Evolutionary conservation across 2,797 vertebrate species (phyloP).

Genomic region (Pipistrellus nathusii): DNA sequence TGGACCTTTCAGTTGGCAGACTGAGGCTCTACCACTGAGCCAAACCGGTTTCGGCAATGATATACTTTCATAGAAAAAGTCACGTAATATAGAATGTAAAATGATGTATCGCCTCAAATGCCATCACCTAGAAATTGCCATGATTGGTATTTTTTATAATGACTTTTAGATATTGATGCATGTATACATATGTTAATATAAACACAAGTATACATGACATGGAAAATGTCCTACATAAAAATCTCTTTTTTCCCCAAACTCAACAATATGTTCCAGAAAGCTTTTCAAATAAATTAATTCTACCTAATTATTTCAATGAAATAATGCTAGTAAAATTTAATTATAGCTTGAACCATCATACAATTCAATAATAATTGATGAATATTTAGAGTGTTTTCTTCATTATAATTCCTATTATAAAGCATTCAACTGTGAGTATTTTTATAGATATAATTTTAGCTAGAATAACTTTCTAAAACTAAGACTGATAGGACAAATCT

Average conservation of each 20-base stretch:
- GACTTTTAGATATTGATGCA: background rate
- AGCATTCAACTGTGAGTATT: slow-evolving; percentile 25
- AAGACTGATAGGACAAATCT: background rate
- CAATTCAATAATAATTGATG: slow-evolving; percentile 65
- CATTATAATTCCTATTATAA: slow-evolving; percentile 42
- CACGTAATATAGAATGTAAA: background rate
- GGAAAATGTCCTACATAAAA: background rate
- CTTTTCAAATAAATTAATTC: slow-evolving; percentile 50
- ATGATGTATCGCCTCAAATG: background rate
- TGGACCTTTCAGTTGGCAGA: no score
- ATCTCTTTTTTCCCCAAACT: background rate
- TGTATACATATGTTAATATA: background rate
- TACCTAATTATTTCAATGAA: slow-evolving; percentile 38
- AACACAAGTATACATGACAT: background rate
- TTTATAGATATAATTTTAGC: slow-evolving; percentile 30
- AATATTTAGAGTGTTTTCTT: slow-evolving; percentile 60
- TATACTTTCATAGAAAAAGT: background rate
- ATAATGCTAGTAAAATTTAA: slow-evolving; percentile 52
- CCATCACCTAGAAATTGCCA: background rate
- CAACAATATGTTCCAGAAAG: background rate
- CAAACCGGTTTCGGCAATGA: no score
- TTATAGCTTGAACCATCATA: slow-evolving; percentile 28
- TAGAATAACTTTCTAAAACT: background rate
- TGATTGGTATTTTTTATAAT: background rate
- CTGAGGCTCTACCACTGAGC: no score